A percentile compares a stretch with the other conserved stretches of the same genome.
Evolutionary conservation across 2,113 vertebrate genomes (phyloP).

Genomic region (Atherinomorus stipes): DNA sequence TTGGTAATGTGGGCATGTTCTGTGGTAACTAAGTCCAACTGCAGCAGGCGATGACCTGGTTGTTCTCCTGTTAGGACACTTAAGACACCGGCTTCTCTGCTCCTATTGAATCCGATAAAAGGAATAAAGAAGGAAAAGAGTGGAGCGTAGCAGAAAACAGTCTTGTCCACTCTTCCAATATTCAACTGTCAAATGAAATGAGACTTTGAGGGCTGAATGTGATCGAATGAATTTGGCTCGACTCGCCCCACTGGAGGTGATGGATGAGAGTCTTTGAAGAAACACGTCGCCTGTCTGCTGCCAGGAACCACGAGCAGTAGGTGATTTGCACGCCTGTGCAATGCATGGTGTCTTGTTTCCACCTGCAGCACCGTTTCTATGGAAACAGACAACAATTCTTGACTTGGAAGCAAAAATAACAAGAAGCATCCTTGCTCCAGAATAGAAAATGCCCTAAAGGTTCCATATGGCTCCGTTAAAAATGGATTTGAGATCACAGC

Average conservation of each 20-base stretch:
- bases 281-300: not conserved
- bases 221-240: not conserved
- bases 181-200: not conserved
- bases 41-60: no score
- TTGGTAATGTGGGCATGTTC: no score
- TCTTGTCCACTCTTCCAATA: not conserved
- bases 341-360: not conserved
- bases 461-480: not conserved
- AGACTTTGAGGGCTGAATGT: not conserved
- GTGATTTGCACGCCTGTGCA: not conserved
- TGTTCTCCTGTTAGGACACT: no score
- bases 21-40: no score
- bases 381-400: conserved; percentile 26
- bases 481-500: not conserved
- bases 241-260: not conserved
- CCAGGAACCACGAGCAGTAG: not conserved
- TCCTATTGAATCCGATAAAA: no score
- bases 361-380: conserved; percentile 15
- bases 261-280: not conserved
- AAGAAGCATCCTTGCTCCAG: not conserved
- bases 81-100: no score
- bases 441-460: not conserved
- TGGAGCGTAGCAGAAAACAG: not conserved
- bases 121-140: no score
- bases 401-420: not conserved